Evolutionary conservation across 2,113 vertebrate species (phyloP).

Genomic region (Corydoras maculifer): DNA sequence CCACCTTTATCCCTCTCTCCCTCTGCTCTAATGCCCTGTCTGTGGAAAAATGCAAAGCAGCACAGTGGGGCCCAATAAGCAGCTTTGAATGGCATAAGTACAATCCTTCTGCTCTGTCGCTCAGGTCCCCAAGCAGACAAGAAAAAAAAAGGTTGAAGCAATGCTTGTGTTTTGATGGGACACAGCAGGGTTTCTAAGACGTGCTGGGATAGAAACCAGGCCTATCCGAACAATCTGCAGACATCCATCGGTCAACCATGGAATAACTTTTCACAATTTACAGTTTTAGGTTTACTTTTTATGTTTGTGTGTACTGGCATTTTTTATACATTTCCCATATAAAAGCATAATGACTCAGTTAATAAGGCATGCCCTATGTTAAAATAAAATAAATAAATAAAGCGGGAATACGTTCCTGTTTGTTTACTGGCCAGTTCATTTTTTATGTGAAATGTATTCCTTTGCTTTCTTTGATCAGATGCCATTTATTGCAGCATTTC

Average conservation of each 20-base stretch:
- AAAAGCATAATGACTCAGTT: no score
- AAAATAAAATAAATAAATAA: no score
- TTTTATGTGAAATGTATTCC: conserved; percentile 5
- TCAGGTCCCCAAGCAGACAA: conserved; percentile 16
- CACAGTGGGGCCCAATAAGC: conserved; percentile 39
- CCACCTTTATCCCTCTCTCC: conserved; percentile 36
- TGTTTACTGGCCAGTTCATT: neutral
- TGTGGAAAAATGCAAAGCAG: conserved; percentile 40
- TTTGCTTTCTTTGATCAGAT: conserved; percentile 39
- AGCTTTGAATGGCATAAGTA: conserved; percentile 35
- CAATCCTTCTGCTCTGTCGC: conserved; percentile 25
- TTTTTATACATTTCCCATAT: no score
- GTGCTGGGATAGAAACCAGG: conserved; percentile 32
- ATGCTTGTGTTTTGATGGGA: conserved; percentile 36
- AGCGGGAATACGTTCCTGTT: no score
- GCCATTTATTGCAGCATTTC: conserved; percentile 43
- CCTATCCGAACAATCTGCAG: conserved; percentile 29
- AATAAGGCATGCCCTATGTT: no score
- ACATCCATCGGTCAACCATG: conserved; percentile 16
- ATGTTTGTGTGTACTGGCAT: neutral
- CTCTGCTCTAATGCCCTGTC: conserved; percentile 32
- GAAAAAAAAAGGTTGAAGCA: conserved; percentile 27
- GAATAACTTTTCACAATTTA: conserved; percentile 26
- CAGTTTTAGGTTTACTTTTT: conserved; percentile 4
- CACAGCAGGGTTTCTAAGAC: conserved; percentile 25